Conservation (phyloP, 2,113 vertebrate species). For the Porphyrio hochstetteri region DNA sequence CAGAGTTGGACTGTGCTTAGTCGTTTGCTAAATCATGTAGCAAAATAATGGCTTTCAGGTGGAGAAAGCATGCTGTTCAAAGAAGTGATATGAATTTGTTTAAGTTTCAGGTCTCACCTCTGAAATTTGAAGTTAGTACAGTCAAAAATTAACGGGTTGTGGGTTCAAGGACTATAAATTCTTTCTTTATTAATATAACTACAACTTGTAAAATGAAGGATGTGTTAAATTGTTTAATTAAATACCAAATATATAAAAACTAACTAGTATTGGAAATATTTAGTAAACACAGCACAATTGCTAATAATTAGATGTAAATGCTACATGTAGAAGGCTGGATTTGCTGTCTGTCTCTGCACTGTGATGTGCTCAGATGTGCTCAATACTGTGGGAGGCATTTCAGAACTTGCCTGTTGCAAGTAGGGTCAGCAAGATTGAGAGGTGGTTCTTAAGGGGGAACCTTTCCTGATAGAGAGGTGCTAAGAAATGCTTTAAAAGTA, state of each 20-base stretch:
- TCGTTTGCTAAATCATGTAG: not conserved
- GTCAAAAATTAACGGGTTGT: not conserved
- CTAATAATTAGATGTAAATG: not conserved
- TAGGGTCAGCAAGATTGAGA: not conserved
- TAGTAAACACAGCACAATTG: not conserved
- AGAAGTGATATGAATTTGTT: not conserved
- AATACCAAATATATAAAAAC: not conserved
- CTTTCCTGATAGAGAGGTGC: not conserved
- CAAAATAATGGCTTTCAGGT: not conserved
- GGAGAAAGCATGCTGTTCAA: not conserved
- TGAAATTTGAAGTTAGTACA: not conserved
- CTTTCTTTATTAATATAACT: not conserved
- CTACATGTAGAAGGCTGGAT: not conserved
- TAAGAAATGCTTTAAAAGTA: not conserved
- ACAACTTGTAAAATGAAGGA: not conserved
- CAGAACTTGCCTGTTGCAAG: too few species aligned
- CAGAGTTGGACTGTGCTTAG: accelerated
- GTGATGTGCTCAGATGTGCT: too few species aligned
- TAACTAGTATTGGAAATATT: not conserved
- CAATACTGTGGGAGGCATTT: not conserved
- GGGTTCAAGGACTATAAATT: not conserved
- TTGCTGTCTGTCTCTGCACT: not conserved
- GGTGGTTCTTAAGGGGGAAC: not conserved
- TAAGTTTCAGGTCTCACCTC: not conserved
- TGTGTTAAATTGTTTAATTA: not conserved